phyloP scores from a whole-genome alignment of 2,888 invertebrate genomes.

The Eilema depressum region DNA sequence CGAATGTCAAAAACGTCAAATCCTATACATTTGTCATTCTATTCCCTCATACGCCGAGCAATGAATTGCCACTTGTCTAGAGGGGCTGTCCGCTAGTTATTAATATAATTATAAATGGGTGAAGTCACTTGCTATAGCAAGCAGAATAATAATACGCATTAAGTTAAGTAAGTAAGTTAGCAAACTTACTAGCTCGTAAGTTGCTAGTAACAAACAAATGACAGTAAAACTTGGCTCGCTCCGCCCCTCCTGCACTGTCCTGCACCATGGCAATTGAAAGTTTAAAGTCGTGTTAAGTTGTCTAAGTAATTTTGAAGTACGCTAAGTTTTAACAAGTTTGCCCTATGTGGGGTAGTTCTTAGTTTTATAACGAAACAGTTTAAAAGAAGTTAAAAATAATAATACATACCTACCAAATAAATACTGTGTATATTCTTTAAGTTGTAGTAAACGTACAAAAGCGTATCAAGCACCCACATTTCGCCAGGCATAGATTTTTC shows the following conservation, averaged over 20 bases:
- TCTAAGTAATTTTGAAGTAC: slow-evolving; percentile 37
- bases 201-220: slow-evolving; percentile 6
- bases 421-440: background rate
- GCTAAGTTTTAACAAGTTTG: slow-evolving; percentile 28
- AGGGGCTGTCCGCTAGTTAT: too few relatives aligned
- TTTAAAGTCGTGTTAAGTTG: slow-evolving; percentile 44
- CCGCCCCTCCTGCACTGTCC: slow-evolving; percentile 19
- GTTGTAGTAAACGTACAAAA: background rate
- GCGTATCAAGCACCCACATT: too few relatives aligned
- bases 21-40: too few relatives aligned
- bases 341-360: slow-evolving; percentile 29
- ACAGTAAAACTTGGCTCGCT: slow-evolving; percentile 6
- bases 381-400: background rate
- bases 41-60: too few relatives aligned
- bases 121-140: background rate
- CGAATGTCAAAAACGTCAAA: too few relatives aligned
- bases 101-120: too few relatives aligned
- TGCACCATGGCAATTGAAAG: slow-evolving; percentile 32
- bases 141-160: background rate
- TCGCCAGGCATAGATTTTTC: too few relatives aligned
- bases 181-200: background rate
- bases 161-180: background rate
- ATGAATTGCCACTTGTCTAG: too few relatives aligned
- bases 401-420: too few relatives aligned
- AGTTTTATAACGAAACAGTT: slow-evolving; percentile 5